Evolutionary conservation across 2,888 invertebrate genomes (phyloP), one percentile per base, ranked within the genome.

Genomic region (Nemotelus nigrinus): DNA sequence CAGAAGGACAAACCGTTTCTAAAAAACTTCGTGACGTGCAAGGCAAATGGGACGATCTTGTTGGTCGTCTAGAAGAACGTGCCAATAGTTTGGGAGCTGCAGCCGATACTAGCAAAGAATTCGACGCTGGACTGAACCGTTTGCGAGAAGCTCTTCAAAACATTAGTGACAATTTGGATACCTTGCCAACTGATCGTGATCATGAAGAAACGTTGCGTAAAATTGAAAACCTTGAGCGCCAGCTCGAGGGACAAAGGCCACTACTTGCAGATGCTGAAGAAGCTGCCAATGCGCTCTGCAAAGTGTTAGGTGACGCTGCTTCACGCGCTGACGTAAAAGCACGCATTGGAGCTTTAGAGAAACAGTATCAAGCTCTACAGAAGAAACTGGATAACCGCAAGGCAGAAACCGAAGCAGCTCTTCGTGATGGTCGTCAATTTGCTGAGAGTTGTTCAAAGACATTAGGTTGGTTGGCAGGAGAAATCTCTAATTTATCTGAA

Each of bases 31-130:
- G 91, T 47, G 91, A 90, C 44, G 89, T 98, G 50, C 92, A 90
- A 81, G 90, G 91, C 82, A 89, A 91, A 80, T 98, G 98, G 97
- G 92, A 94, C 78, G 94, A 95, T 81, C 89, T 97, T 77, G 89
- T 93, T 60, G 89, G 90, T 72, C 93, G 94, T 82, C 88, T 98
- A 76, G 96, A 96, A 83, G 94, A 96, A 82, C 92, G 97, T n/a
- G 96, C 96, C 0, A 93, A 93, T 55, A 94, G 93, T 79, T 88
- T 97, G 3, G 96, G 96, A 78, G 96, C 96, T 2, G 96, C 97
- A 0, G 96, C 95, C 2, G 97, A 96, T 83, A 95, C 97, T 6
- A 95, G 96, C 72, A 92, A 96, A 78, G 96, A 97, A 87, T 97
- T 98, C 86, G 96, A 97, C 87, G 95, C 96, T 0, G 94, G 94